These are phyloP conservation scores for Antedon mediterranea DNA, from an alignment of 53 echinoderm and acorn worm species.

Conservation along the genomic window DNA sequence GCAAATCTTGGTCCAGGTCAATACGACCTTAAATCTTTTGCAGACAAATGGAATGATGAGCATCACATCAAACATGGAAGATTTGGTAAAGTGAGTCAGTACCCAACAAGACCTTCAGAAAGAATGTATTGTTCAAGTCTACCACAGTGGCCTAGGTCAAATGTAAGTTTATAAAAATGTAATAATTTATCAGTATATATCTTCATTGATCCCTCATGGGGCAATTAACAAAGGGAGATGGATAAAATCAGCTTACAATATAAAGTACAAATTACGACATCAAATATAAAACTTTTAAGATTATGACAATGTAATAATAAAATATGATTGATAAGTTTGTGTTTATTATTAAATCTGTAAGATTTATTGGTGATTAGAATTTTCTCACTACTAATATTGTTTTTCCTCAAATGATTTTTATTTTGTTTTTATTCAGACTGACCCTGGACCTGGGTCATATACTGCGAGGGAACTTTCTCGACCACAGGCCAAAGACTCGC, in stretches of 20 bases:
- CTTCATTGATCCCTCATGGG: too few relatives aligned
- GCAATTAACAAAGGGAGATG: too few relatives aligned
- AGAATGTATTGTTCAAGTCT: slow-evolving; percentile 77
- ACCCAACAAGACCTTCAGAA: slow-evolving; percentile 64
- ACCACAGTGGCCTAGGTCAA: slow-evolving; percentile 82
- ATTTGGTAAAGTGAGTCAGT: slow-evolving; percentile 63
- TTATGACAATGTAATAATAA: too few relatives aligned
- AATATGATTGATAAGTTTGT: too few relatives aligned
- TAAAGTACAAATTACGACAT: too few relatives aligned
- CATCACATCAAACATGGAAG: slow-evolving; percentile 66
- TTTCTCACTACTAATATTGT: too few relatives aligned
- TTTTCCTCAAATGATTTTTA: too few relatives aligned
- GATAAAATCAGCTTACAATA: too few relatives aligned
- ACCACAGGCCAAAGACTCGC: slow-evolving; percentile 52
- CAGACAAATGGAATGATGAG: slow-evolving; percentile 81
- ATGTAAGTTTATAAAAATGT: slow-evolving; percentile 27
- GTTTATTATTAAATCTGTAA: neutral
- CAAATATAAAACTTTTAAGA: too few relatives aligned
- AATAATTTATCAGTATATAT: too few relatives aligned
- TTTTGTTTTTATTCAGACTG: slow-evolving; percentile 36
- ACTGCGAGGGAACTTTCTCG: slow-evolving; percentile 46
- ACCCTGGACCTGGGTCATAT: slow-evolving; percentile 86
- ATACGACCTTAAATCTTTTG: slow-evolving; percentile 70
- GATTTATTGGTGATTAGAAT: neutral
- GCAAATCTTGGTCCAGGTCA: slow-evolving; percentile 80